These are phyloP conservation scores for Petrolisthes manimaculis DNA, from an alignment of 2,888 invertebrate species.

Conservation along the genomic window DNA sequence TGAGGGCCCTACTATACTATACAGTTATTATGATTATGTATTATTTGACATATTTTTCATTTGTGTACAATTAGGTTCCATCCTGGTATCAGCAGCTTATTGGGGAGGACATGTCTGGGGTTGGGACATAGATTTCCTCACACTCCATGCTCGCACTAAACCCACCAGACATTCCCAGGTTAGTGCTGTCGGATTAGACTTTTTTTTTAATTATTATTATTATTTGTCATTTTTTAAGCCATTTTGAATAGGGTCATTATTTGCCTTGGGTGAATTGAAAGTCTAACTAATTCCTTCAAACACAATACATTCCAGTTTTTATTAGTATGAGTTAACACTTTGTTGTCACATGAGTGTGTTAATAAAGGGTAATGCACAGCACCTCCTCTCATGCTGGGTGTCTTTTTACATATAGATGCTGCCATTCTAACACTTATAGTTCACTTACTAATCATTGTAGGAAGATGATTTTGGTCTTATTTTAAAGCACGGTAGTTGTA, in stretches of 20 bases:
- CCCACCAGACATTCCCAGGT: conserved; percentile 76
- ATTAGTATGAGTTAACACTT: too few relatives aligned
- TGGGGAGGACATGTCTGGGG: conserved; percentile 90
- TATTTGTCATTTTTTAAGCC: background rate
- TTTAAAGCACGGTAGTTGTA: too few relatives aligned
- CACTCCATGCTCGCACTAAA: conserved; percentile 88
- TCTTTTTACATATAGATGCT: too few relatives aligned
- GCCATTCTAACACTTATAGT: too few relatives aligned
- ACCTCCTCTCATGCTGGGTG: too few relatives aligned
- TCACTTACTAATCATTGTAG: too few relatives aligned
- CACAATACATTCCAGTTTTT: background rate
- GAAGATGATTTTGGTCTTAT: too few relatives aligned
- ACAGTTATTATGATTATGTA: too few relatives aligned
- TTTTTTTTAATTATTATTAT: background rate
- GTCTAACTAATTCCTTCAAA: background rate
- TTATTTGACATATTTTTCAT: too few relatives aligned
- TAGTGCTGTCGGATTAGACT: conserved; percentile 68
- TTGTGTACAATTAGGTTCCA: conserved; percentile 73
- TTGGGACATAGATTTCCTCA: conserved; percentile 93
- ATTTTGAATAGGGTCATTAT: background rate
- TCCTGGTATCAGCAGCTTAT: conserved; percentile 89
- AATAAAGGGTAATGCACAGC: too few relatives aligned
- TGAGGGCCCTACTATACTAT: too few relatives aligned
- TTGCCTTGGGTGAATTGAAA: background rate
- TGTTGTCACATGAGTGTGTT: too few relatives aligned